Conservation (phyloP, 2,113 vertebrate genomes). For the Nicator chloris region DNA sequence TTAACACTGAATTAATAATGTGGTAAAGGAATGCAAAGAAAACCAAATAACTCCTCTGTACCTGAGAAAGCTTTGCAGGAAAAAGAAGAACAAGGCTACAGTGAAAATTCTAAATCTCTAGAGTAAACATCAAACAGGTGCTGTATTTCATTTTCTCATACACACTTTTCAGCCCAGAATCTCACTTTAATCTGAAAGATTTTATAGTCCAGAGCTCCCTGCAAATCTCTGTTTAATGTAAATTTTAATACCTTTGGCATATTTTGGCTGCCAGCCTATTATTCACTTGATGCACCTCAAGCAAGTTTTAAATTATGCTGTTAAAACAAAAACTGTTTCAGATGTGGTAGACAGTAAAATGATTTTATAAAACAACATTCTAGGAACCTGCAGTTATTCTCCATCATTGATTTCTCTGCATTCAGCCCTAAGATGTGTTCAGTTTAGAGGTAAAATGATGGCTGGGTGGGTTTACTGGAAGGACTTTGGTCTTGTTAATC, state of each 20-base stretch:
- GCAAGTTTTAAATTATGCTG: slow-evolving; percentile 28
- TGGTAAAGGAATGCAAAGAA: background rate
- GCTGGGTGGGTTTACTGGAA: background rate
- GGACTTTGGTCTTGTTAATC: background rate
- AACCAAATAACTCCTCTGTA: background rate
- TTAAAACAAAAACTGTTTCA: slow-evolving; percentile 33
- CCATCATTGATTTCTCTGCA: background rate
- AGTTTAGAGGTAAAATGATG: background rate
- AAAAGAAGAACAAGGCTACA: background rate
- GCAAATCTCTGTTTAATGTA: slow-evolving; percentile 37
- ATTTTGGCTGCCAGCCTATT: slow-evolving; percentile 37
- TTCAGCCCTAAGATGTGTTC: background rate
- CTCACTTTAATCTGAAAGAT: slow-evolving; percentile 34
- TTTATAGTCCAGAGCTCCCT: slow-evolving; percentile 51
- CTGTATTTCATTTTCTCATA: slow-evolving; percentile 26
- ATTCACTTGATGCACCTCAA: background rate
- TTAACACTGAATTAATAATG: background rate
- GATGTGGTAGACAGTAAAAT: background rate
- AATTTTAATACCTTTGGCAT: slow-evolving; percentile 22
- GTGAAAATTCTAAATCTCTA: slow-evolving; percentile 22
- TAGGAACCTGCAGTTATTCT: background rate
- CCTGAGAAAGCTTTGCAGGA: background rate
- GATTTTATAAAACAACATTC: slow-evolving; percentile 5
- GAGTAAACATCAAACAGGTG: background rate
- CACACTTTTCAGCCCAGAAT: background rate